phyloP scores from a whole-genome alignment of 1,140 invertebrate species.

The Eriocheir sinensis region DNA sequence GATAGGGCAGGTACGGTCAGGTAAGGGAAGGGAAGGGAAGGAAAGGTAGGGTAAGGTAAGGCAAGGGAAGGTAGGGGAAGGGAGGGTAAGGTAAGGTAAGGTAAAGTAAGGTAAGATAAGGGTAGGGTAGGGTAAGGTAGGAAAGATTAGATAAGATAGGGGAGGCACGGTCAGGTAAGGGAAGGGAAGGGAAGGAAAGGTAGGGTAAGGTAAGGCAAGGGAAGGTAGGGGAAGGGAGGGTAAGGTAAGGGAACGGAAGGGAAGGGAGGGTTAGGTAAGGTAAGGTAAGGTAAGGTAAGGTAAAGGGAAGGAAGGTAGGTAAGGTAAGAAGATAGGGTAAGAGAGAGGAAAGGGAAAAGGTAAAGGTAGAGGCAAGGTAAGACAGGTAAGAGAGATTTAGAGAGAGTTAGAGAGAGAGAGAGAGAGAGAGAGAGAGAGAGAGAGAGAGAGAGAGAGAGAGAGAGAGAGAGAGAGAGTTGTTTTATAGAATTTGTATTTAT shows the following conservation, averaged over 20 bases:
- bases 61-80: neutral
- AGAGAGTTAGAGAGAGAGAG: neutral
- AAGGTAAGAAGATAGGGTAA: neutral
- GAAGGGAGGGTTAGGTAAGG: slow-evolving; percentile 12
- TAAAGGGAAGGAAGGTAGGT: neutral
- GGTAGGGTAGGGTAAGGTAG: slow-evolving; percentile 3
- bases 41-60: neutral
- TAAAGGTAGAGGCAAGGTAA: neutral
- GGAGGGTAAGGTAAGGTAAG: slow-evolving; percentile 39
- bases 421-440: neutral
- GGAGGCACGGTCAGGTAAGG: no score
- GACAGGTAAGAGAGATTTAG: neutral
- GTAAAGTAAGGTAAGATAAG: neutral
- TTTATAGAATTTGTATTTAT: neutral
- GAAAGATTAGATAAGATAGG: no score
- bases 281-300: slow-evolving; percentile 25
- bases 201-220: neutral
- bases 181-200: no score
- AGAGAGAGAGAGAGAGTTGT: no score
- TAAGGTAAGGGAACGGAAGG: neutral
- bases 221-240: neutral
- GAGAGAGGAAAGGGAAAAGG: neutral
- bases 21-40: neutral
- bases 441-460: slow-evolving; percentile 20
- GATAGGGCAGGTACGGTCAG: neutral